phyloP scores from a whole-genome alignment of 2,888 invertebrate species.

The Amphiduros pacificus region DNA sequence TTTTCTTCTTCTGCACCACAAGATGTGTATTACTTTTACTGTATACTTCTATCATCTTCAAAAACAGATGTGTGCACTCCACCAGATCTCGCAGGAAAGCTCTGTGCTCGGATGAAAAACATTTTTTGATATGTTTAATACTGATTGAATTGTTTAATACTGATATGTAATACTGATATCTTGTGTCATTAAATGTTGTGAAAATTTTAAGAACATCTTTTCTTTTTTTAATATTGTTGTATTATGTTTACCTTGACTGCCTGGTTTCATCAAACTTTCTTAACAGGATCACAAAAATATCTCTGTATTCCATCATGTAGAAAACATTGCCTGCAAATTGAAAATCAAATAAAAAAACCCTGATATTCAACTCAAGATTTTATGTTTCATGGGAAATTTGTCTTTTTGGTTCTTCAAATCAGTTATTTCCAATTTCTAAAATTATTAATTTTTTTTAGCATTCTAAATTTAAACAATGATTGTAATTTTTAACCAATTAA shows the following conservation, averaged over 20 bases:
- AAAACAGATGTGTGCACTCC: conserved; percentile 85
- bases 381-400: no score
- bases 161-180: no score
- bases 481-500: no score
- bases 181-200: no score
- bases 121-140: no score
- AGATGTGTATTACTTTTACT: conserved; percentile 58
- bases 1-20: conserved; percentile 54
- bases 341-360: neutral
- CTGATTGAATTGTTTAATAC: no score
- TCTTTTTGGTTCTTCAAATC: no score
- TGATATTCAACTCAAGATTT: no score
- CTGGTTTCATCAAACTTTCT: conserved; percentile 81
- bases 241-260: conserved; percentile 68
- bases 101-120: no score
- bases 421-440: no score
- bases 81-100: conserved; percentile 83
- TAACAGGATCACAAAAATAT: conserved; percentile 80
- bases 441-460: no score
- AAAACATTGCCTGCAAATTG: conserved; percentile 62
- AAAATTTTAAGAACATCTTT: neutral
- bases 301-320: conserved; percentile 91
- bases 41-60: conserved; percentile 81
- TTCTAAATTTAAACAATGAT: no score
- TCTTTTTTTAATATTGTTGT: neutral